Evolutionary conservation across 1,140 invertebrate species (phyloP), one percentile per base, ranked within the genome.

Genomic region (Brachionus manjavacas): DNA sequence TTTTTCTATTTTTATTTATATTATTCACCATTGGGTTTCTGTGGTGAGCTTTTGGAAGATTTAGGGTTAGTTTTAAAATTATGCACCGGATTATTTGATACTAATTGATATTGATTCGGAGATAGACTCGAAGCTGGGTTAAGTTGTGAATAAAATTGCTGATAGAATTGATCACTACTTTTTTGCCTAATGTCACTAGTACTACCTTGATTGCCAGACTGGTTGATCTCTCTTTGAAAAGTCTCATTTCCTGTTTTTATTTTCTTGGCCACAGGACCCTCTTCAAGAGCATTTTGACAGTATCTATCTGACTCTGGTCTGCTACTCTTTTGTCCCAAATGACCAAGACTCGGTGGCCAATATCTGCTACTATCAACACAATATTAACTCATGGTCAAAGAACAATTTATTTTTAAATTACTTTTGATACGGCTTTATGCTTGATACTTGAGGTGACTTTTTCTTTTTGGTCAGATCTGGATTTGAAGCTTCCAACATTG

Each of bases 401-500:
- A 16, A 16, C 12, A 23, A 70, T 70, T 70, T 70, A n/a, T 25
- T 43, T 76, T 39, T 2, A 28, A 28, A 68, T 31, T 81, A 81
- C 79, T 81, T 81, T 81, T 81, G 79, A 81, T 81, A 81, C 6
- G 79, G 79, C 25, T 81, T 81, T 12, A 46, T 25, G 20, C 9
- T 68, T 9, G 79, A 64, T 12, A 60, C 79, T 60, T 81, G 79
- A 16, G 31, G 16, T 25, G 79, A 60, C 39, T 83, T 83, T 83
- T 83, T 83, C 20, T 70, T 70, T 70, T 49, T 70, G 23, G 39
- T 70, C 31, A 83, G 46, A 23, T 83, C 81, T 12, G 81, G 60
- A 70, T 83, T 83, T 14, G 81, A 83, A 16, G 81, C 31, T 70
- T 83, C 81, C 23, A 83, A 39, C 81, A 83, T 83, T 83, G 81